Evolutionary conservation across 2,888 invertebrate species (phyloP).

Genomic region (Unio delphinus): DNA sequence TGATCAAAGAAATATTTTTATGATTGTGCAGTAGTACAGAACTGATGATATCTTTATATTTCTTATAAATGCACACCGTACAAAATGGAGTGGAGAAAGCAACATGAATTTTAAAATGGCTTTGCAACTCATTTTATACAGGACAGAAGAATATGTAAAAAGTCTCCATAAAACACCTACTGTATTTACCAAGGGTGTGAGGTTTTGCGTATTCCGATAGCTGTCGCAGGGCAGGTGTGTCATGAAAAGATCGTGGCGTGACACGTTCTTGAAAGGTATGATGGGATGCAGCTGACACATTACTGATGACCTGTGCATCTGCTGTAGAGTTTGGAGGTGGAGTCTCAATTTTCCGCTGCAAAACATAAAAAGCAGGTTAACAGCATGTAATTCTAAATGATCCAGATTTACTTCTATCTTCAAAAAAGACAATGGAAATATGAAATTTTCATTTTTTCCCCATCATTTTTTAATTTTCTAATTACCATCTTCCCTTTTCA

Average conservation of each 20-base stretch:
- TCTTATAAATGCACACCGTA: too few species aligned
- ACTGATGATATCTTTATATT: too few species aligned
- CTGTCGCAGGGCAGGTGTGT: constrained; percentile 93
- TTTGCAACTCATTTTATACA: too few species aligned
- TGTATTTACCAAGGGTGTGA: constrained; percentile 75
- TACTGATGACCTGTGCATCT: constrained; percentile 60
- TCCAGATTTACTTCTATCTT: not conserved
- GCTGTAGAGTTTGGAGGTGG: constrained; percentile 56
- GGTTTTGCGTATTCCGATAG: constrained; percentile 93
- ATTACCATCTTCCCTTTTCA: too few species aligned
- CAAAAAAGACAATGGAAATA: too few species aligned
- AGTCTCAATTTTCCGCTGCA: constrained; percentile 46
- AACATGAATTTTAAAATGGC: too few species aligned
- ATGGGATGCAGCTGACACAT: constrained; percentile 35
- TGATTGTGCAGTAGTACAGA: too few species aligned
- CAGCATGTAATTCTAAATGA: not conserved
- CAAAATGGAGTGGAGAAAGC: too few species aligned
- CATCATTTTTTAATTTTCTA: too few species aligned
- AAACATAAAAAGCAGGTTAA: not conserved
- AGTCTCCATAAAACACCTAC: too few species aligned
- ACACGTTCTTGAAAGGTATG: constrained; percentile 54
- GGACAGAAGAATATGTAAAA: not conserved
- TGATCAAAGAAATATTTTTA: too few species aligned
- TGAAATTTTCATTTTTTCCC: too few species aligned
- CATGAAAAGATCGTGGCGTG: constrained; percentile 78